These are phyloP conservation scores for Poeciliopsis prolifica DNA, from an alignment of 2,113 vertebrate species.

Conservation along the genomic window DNA sequence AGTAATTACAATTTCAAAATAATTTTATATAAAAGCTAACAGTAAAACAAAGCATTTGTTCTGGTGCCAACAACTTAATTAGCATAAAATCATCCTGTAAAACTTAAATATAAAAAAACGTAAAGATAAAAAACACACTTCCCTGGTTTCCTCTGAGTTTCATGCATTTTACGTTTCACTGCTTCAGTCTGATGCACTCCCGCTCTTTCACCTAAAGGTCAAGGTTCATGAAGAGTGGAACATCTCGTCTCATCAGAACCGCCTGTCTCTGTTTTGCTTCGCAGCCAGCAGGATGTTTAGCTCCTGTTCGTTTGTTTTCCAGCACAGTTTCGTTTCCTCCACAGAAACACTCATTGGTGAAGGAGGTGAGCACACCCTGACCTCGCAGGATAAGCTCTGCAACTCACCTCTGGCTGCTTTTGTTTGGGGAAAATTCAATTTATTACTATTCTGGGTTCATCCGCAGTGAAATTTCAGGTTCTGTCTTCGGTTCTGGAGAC, in stretches of 20 bases:
- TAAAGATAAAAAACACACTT: not conserved
- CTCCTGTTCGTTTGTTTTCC: conserved; percentile 29
- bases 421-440: conserved; percentile 40
- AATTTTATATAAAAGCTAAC: not conserved
- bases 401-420: conserved; percentile 24
- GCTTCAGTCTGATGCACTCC: not conserved
- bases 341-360: conserved; percentile 33
- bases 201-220: conserved; percentile 43
- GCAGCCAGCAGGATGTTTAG: conserved; percentile 23
- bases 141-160: not conserved
- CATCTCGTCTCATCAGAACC: conserved; percentile 54
- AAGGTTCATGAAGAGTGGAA: conserved; percentile 51
- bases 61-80: conserved; percentile 30
- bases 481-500: no score
- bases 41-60: not conserved
- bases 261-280: not conserved
- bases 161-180: not conserved
- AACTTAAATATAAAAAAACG: not conserved
- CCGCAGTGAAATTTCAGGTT: no score
- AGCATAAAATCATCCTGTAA: conserved; percentile 22
- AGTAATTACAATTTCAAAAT: not conserved
- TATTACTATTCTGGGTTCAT: conserved; percentile 6
- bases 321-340: conserved; percentile 24
- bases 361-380: conserved; percentile 35
- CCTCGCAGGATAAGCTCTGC: conserved; percentile 61